These are phyloP conservation scores for Ovis aries DNA, from an alignment of 2,113 vertebrate genomes.

Conservation along the genomic window ARS-UI_Ramb_v3.0 NC_056057.1:65126501-65127000, in stretches of 20 bases:
- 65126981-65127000: slow-evolving; percentile 16
- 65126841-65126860: neutral
- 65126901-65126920: neutral
- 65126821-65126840: neutral
- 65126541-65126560: slow-evolving; percentile 64
- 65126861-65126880: neutral
- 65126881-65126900: neutral
- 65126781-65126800: neutral
- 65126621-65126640: slow-evolving; percentile 75
- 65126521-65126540: slow-evolving; percentile 67
- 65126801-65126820: neutral
- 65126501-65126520: slow-evolving; percentile 70
- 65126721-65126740: slow-evolving; percentile 4
- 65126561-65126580: slow-evolving; percentile 73
- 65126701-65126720: slow-evolving; percentile 43
- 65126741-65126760: slow-evolving; percentile 35
- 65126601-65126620: slow-evolving; percentile 69
- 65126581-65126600: slow-evolving; percentile 72
- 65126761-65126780: slow-evolving; percentile 15
- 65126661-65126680: slow-evolving; percentile 70
- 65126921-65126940: neutral
- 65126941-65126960: neutral
- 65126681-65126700: slow-evolving; percentile 36
- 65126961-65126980: neutral
- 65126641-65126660: slow-evolving; percentile 72